Evolutionary conservation across 2,888 invertebrate genomes (phyloP), one percentile per base, ranked within the genome.

Genomic region (Drosophila acutilabella): DNA sequence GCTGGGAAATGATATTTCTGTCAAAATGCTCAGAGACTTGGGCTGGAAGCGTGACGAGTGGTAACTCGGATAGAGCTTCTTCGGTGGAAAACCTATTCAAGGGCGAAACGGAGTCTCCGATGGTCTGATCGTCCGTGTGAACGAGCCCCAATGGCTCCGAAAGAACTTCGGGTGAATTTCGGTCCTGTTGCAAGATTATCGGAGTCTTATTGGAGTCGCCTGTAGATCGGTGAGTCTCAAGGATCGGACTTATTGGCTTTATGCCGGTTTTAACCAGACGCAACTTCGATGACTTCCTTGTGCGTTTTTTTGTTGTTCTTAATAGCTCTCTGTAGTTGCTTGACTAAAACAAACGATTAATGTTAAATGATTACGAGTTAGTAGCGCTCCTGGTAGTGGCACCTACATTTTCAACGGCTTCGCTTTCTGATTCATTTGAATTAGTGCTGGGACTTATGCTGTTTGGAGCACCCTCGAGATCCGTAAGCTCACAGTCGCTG

Each of bases 401-500:
- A 58, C 71, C 48, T 58, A 77, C 78, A 41, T 48, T 41, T n/a
- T 48, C 33, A n/a, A 20, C 36, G 14, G 60, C 48, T 13, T 57
- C 60, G 10, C 23, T 14, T 10, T 70, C 73, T 20, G 80, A 70
- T 30, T 73, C 61, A 33, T 38, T 59, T 0, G 73, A 57, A 41
- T 64, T 73, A 14, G 40, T 42, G 38, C 20, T 56, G 0, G 73
- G 59, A 38, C 69, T 73, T 6, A 50, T 44, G 45, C 70, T 67
- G 2, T 50, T 47, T 40, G 58, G 20, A 6, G 66, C 66, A 8
- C 73, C 67, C n/a, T 76, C 70, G 36, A 62, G 41, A 42, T 64
- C 70, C 1, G 51, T 54, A 10, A 54, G 65, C 6, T 76, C 74
- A 4, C 56, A 42, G 20, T 79, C 69, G 44, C 60, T 75, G 8